These are phyloP conservation scores for Ochotona curzoniae DNA, from an alignment of 2,113 vertebrate genomes.

Conservation along the genomic window DNA sequence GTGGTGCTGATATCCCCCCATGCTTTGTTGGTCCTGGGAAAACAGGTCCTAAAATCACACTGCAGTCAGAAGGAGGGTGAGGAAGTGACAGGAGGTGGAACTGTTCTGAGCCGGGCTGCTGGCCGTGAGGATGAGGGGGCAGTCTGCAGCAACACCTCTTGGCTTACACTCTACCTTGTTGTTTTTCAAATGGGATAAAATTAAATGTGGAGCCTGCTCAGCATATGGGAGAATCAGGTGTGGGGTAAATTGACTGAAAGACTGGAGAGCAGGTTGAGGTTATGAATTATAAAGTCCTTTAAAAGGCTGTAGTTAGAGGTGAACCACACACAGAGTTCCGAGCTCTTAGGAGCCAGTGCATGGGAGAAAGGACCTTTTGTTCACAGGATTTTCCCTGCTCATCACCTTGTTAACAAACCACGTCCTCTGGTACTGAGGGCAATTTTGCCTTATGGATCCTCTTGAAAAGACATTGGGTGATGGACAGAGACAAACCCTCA, in stretches of 20 bases:
- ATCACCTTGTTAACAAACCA: not conserved
- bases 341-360: not conserved
- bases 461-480: not conserved
- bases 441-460: not conserved
- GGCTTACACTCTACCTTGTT: not conserved
- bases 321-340: not conserved
- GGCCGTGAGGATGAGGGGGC: not conserved
- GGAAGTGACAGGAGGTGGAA: not conserved
- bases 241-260: not conserved
- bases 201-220: slow-evolving; percentile 1
- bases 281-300: not conserved
- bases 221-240: not conserved
- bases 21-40: not conserved
- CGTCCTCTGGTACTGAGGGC: not conserved
- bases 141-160: not conserved
- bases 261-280: not conserved
- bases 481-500: not conserved
- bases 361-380: not conserved
- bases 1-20: not conserved
- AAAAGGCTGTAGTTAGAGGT: not conserved
- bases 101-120: not conserved
- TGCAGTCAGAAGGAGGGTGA: not conserved
- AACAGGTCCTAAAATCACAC: not conserved
- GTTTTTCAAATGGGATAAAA: slow-evolving; percentile 22
- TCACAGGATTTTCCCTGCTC: not conserved